Evolutionary conservation across 2,113 vertebrate genomes (phyloP).

Genomic region (Bucco capensis): DNA sequence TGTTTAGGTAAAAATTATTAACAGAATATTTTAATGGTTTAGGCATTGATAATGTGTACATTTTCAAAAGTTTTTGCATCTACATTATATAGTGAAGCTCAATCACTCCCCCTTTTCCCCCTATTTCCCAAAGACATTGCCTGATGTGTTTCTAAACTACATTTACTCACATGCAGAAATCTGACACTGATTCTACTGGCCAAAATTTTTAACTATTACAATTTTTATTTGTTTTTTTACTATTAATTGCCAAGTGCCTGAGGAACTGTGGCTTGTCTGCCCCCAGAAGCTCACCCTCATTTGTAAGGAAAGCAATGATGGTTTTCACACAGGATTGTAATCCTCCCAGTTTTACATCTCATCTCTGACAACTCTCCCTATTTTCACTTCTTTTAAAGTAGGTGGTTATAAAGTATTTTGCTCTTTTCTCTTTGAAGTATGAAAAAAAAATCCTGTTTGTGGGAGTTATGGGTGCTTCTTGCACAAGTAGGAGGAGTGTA

Average conservation of each 20-base stretch:
- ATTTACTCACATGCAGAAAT: neutral
- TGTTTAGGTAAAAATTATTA: slow-evolving; percentile 22
- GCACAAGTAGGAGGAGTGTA: neutral
- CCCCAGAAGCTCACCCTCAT: neutral
- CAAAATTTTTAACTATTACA: neutral
- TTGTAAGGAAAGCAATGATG: neutral
- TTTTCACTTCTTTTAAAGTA: neutral
- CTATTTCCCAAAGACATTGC: neutral
- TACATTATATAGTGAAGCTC: neutral
- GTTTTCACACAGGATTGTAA: neutral
- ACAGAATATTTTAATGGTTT: slow-evolving; percentile 34
- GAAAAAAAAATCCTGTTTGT: neutral
- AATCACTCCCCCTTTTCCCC: neutral
- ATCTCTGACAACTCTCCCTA: neutral
- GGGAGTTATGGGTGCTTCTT: neutral
- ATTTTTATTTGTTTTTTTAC: neutral
- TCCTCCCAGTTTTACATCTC: neutral
- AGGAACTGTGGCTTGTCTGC: neutral
- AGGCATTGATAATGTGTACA: neutral
- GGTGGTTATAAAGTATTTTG: neutral
- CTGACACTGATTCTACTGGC: neutral
- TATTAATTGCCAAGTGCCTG: neutral
- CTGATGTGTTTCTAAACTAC: neutral
- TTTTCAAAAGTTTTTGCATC: neutral
- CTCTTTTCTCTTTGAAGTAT: neutral